A percentile compares a stretch with the other conserved stretches of the same genome.
Conservation (phyloP, 2,113 vertebrate genomes). For the Dipodomys spectabilis region DNA sequence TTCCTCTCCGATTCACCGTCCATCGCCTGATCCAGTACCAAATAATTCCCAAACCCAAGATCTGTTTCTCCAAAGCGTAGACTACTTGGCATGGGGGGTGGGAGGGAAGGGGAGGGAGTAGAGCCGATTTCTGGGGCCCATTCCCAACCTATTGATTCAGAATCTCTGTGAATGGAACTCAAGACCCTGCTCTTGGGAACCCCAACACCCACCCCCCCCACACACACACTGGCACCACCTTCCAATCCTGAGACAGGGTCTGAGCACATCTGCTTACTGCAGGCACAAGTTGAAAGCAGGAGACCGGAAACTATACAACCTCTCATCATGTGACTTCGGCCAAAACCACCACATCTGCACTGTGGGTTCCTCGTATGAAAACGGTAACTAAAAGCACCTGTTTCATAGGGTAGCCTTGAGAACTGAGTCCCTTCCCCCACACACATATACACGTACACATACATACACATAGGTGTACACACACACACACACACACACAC, state of each 20-base stretch:
- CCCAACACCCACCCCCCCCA: neutral
- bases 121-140: neutral
- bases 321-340: slow-evolving; percentile 41
- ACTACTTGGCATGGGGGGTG: neutral
- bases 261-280: neutral
- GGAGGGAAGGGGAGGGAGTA: neutral
- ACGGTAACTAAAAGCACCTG: slow-evolving; percentile 10
- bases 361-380: neutral
- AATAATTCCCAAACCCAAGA: neutral
- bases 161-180: neutral
- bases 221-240: neutral
- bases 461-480: neutral
- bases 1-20: neutral
- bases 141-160: neutral
- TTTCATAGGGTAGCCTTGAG: neutral
- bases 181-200: neutral
- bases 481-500: neutral
- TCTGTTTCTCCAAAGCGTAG: neutral
- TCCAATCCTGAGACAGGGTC: neutral
- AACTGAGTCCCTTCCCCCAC: neutral
- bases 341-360: neutral
- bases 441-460: neutral
- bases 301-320: neutral
- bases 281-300: neutral
- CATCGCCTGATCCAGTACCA: too few relatives aligned